Percentiles rank a stretch among this genome's conserved stretches.
Evolutionary conservation across 2,888 invertebrate species (phyloP).

Genomic region (Mycogona germanica): DNA sequence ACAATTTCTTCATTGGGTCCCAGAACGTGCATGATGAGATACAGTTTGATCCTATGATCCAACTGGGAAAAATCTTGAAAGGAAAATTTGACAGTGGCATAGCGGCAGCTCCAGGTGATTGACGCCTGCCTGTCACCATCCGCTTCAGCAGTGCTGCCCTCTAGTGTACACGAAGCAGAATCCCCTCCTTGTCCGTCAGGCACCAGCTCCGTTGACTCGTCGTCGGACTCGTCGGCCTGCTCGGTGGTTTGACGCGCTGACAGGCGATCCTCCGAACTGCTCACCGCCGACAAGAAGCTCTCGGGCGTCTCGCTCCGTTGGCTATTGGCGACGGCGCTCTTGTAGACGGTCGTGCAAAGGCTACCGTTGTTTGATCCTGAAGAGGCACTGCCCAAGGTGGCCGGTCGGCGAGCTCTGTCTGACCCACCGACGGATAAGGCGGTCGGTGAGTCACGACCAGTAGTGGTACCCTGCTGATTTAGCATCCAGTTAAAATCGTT

Average conservation of each 20-base stretch:
- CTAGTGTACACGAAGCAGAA: not conserved
- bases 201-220: slow-evolving; percentile 1
- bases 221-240: not conserved
- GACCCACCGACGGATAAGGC: too few species aligned
- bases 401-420: too few species aligned
- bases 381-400: too few species aligned
- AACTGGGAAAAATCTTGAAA: slow-evolving; percentile 17
- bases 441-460: too few species aligned
- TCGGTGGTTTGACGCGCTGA: too few species aligned
- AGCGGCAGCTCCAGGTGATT: slow-evolving; percentile 7
- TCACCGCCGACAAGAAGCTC: not conserved
- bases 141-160: not conserved
- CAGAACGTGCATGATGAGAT: slow-evolving; percentile 18
- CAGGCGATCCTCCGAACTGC: not conserved
- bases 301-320: not conserved
- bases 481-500: slow-evolving; percentile 5
- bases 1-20: slow-evolving; percentile 15
- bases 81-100: slow-evolving; percentile 9
- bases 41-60: slow-evolving; percentile 18
- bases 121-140: too few species aligned
- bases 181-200: slow-evolving; percentile 1
- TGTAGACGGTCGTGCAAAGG: not conserved
- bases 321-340: not conserved
- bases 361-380: not conserved
- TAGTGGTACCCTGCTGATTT: too few species aligned